Evolutionary conservation across 2,113 vertebrate species (phyloP), one percentile per base, ranked within the genome.

Genomic region (Platichthys stellatus): DNA sequence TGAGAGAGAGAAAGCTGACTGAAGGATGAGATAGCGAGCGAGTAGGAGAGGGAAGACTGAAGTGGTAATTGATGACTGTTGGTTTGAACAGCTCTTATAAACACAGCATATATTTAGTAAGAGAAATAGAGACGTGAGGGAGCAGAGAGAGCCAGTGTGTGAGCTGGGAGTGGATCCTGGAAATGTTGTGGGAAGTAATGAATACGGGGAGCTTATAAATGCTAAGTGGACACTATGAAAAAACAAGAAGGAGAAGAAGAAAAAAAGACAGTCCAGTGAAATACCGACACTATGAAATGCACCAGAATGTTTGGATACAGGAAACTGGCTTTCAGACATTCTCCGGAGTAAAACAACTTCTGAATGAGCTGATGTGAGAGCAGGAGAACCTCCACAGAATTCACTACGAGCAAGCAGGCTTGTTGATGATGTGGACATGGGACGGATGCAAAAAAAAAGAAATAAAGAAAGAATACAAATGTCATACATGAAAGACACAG

Each of bases 41-140:
- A 62, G 82, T 54, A 69, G 80, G 59, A 66, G 51, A 72, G 45
- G 53, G 58, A 75, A 70, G 82, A 69, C 69, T 76, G 70, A 85
- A 78, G 64, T 63, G 51, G 81, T 85, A 88, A 88, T 76, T 87
- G 72, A 88, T 90, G 81, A 82, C 57, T 85, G 81, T 83, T 80
- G 81, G 65, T 89, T 77, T 76, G 71, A 62, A 71, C 67, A 71
- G 63, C 68, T 81, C 58, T 74, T 53, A 63, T 63, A 61, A 66
- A 88, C 40, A 80, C 4, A 20, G 49, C 62, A 71, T 73, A 76
- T 63, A 72, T 77, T 28, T 28, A 57, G 54, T 21, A 11, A 57
- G 21, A 24, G 54, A 14, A 57, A 14, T 57, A n/a, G 18, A 54
- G 53, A 54, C 12, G 40, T 43, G 51, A 21, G 20, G 18, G 13